Conservation (phyloP, 1,140 invertebrate species). For the Orchestia grillus region DNA sequence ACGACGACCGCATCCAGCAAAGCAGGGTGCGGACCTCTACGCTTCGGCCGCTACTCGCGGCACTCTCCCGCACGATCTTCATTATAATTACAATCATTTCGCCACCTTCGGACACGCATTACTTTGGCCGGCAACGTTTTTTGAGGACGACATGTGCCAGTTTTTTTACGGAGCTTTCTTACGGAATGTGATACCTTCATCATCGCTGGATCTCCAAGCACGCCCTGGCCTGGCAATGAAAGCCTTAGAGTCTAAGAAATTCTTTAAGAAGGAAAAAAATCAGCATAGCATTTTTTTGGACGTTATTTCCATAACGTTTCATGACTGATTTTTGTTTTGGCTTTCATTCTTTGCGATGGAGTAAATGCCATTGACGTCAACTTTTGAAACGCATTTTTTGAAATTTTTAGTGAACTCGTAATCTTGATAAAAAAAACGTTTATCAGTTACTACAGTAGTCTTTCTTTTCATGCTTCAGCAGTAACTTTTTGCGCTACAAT, state of each 20-base stretch:
- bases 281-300: background rate
- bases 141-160: conserved; percentile 1
- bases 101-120: conserved; percentile 25
- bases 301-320: no score
- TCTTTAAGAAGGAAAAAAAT: background rate
- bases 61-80: conserved; percentile 21
- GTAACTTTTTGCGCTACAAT: background rate
- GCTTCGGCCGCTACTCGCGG: background rate
- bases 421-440: background rate
- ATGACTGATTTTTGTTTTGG: no score
- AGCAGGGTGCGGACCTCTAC: background rate
- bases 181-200: conserved; percentile 40
- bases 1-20: background rate
- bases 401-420: background rate
- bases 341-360: no score
- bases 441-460: background rate
- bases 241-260: background rate
- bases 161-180: background rate
- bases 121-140: background rate
- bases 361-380: no score
- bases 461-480: background rate
- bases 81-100: conserved; percentile 41
- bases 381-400: no score
- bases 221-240: background rate
- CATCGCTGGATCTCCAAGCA: background rate